Base-by-base conservation (phyloP, 2,797 vertebrate genomes). In the Enoplosus armatus region DNA sequence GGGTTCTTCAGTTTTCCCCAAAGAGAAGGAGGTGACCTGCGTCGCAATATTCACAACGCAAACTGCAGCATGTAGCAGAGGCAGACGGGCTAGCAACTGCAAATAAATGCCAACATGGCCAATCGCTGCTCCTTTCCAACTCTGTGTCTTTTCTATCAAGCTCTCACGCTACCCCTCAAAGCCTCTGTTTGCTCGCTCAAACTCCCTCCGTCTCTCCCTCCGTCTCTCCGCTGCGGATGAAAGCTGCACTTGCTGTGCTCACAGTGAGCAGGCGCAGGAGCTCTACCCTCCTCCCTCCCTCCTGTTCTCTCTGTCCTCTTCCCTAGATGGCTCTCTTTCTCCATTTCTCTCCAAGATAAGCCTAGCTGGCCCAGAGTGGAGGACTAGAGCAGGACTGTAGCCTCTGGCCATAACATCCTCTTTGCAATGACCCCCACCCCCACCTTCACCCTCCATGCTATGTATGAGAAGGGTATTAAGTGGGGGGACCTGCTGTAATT, bases 261-360 rank as follows among this genome's bases (percentile, higher is more conserved):
- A 51, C 77, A 95, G 89, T 93, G 94, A 95, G 95, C 95, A 96
- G 91, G 95, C 94, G 94, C 95, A 86, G 80, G 73, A 90, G 79
- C 75, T 65, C 76, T 78, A 53, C 59, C 75, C 77, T 58, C 72
- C 71, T 51, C 72, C 61, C 66, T 60, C 75, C 58, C 86, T 76
- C 79, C 59, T 74, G 83, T 77, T 90, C 80, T 80, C 79, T 85
- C 87, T 77, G 80, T 87, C 83, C 85, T 89, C 87, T 89, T 90
- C 90, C 93, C 85, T 86, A 88, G 90, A 93, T 93, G 91, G 90
- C 90, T 93, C 90, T 87, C 89, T 91, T 92, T 91, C 85, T 82
- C 90, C 56, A 68, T 90, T 89, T 91, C 84, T 87, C 88, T 85
- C 58, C 62, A 39, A 68, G 81, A 86, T 87, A 69, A 86, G 80